A percentile compares a stretch with the other conserved stretches of the same genome.
Evolutionary conservation across 1,140 invertebrate genomes (phyloP).

Genomic region (Colletes gigas): DNA sequence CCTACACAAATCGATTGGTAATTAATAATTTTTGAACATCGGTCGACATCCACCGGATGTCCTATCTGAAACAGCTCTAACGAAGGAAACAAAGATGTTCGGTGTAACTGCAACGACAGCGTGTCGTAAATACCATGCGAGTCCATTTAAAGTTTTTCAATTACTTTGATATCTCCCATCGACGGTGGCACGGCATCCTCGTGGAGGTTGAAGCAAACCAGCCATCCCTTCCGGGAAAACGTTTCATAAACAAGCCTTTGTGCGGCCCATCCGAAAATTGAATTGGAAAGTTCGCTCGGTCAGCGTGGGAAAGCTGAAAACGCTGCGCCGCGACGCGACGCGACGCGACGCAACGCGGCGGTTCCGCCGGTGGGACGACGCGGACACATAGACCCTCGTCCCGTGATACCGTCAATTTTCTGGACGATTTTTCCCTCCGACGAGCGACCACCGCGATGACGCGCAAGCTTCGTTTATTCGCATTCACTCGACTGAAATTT

Average conservation of each 20-base stretch:
- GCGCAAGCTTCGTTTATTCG: constrained; percentile 51
- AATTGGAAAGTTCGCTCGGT: constrained; percentile 71
- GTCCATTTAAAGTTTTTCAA: constrained; percentile 75
- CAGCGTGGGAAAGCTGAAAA: constrained; percentile 64
- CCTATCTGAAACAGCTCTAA: not conserved
- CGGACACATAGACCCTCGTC: not conserved
- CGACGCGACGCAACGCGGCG: too few relatives aligned
- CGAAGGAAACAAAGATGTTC: constrained; percentile 18
- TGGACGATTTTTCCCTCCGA: constrained; percentile 39
- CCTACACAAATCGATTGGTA: too few relatives aligned
- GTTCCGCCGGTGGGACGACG: not conserved
- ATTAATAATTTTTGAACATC: too few relatives aligned
- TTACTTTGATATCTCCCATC: constrained; percentile 72
- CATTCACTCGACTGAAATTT: constrained; percentile 52
- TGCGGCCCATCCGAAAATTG: constrained; percentile 67
- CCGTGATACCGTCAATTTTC: constrained; percentile 44
- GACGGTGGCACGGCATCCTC: constrained; percentile 16
- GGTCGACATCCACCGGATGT: not conserved
- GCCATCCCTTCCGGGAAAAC: constrained; percentile 33
- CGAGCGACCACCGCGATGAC: constrained; percentile 6
- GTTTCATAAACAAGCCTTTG: constrained; percentile 74
- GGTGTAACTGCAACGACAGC: not conserved
- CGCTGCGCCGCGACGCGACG: not conserved
- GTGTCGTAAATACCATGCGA: constrained; percentile 52
- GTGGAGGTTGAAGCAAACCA: not conserved